phyloP scores from a whole-genome alignment of 2,797 vertebrate genomes.

The Decapterus maruadsi region DNA sequence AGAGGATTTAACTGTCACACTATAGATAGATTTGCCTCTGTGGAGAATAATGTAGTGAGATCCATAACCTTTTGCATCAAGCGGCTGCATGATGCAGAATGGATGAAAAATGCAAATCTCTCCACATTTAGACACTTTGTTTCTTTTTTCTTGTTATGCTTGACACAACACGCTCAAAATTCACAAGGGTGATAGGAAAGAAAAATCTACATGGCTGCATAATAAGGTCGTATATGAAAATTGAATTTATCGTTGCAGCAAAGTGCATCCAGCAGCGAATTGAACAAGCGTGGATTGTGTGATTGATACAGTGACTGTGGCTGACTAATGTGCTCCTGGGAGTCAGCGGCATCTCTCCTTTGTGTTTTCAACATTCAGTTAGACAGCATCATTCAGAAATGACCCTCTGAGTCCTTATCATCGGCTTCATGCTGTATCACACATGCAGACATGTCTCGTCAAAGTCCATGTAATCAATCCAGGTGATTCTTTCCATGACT shows the following conservation, averaged over 20 bases:
- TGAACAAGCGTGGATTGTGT: slow-evolving; percentile 6
- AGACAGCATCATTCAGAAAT: slow-evolving; percentile 4
- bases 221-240: slow-evolving; percentile 29
- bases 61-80: slow-evolving; percentile 55
- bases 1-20: slow-evolving; percentile 74
- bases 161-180: slow-evolving; percentile 48
- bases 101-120: slow-evolving; percentile 64
- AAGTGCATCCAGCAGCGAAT: not conserved
- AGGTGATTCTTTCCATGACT: slow-evolving; percentile 37
- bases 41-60: slow-evolving; percentile 54
- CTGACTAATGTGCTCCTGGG: not conserved
- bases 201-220: slow-evolving; percentile 21
- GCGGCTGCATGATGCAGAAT: slow-evolving; percentile 27
- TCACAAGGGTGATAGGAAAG: slow-evolving; percentile 16
- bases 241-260: slow-evolving; percentile 34
- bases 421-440: slow-evolving; percentile 15
- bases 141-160: slow-evolving; percentile 45
- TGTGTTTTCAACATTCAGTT: slow-evolving; percentile 25
- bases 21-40: slow-evolving; percentile 60
- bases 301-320: not conserved
- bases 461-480: slow-evolving; percentile 40
- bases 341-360: slow-evolving; percentile 13
- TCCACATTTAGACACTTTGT: slow-evolving; percentile 54
- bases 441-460: slow-evolving; percentile 24
- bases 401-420: slow-evolving; percentile 29